Evolutionary conservation across 2,888 invertebrate genomes (phyloP).

Genomic region (Megamerina dolium): DNA sequence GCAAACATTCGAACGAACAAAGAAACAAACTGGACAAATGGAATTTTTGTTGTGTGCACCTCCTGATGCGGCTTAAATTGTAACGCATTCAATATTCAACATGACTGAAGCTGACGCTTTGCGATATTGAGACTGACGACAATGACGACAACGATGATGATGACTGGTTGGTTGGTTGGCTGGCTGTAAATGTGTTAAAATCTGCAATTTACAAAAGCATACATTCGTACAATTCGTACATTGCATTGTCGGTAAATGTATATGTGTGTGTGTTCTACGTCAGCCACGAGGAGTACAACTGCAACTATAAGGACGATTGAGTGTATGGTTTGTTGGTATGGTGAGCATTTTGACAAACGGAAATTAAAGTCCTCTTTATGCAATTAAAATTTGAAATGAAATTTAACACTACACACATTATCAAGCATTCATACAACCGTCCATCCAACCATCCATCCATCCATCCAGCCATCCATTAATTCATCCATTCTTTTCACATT

Average conservation of each 20-base stretch:
- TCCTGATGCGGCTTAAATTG: neutral
- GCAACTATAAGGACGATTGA: no score
- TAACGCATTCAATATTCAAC: neutral
- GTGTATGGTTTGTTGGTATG: no score
- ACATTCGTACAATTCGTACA: no score
- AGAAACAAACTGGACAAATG: conserved; percentile 6
- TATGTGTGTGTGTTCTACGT: no score
- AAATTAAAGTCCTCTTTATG: conserved; percentile 31
- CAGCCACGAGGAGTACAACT: no score
- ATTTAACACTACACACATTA: conserved; percentile 29
- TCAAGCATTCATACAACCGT: conserved; percentile 12
- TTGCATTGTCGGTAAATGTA: no score
- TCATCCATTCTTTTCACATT: no score
- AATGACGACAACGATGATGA: no score
- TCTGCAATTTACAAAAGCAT: conserved; percentile 14
- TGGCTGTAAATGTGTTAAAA: conserved; percentile 14
- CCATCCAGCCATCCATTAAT: no score
- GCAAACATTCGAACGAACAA: no score
- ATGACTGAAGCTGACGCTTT: conserved; percentile 1
- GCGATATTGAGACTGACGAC: no score
- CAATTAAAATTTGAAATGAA: conserved; percentile 33
- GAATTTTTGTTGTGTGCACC: neutral
- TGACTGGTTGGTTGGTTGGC: no score
- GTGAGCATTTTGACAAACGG: conserved; percentile 33
- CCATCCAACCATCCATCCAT: neutral